These are phyloP conservation scores for Glomeris maerens DNA, from an alignment of 1,140 invertebrate genomes.

Conservation along the genomic window DNA sequence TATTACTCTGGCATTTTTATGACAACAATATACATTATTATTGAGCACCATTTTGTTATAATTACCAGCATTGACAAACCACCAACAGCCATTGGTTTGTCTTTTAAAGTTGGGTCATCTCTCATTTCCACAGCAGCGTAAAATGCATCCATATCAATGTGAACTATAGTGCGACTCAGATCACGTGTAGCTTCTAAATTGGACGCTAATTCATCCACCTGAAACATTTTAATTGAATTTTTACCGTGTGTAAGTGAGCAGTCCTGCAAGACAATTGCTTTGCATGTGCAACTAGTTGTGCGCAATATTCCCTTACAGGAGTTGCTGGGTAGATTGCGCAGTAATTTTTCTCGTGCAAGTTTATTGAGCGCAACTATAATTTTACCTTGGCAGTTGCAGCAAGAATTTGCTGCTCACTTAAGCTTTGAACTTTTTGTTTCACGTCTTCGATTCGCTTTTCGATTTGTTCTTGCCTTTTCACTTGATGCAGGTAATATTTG, in stretches of 20 bases:
- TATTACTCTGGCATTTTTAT: too few species aligned
- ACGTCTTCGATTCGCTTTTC: slow-evolving; percentile 36
- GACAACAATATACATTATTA: too few species aligned
- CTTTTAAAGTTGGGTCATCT: slow-evolving; percentile 39
- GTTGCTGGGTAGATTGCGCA: not conserved
- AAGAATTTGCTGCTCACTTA: slow-evolving; percentile 29
- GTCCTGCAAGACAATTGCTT: not conserved
- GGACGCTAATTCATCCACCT: slow-evolving; percentile 32
- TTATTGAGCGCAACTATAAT: not conserved
- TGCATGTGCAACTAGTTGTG: not conserved
- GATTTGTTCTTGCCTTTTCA: slow-evolving; percentile 31
- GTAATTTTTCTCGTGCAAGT: not conserved
- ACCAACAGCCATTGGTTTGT: slow-evolving; percentile 52
- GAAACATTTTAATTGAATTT: slow-evolving; percentile 8
- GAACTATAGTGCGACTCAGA: slow-evolving; percentile 40
- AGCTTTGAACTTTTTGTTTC: slow-evolving; percentile 21
- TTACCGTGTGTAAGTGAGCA: not conserved
- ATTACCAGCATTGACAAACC: slow-evolving; percentile 40
- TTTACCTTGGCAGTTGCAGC: slow-evolving; percentile 28
- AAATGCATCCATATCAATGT: slow-evolving; percentile 53
- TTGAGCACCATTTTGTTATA: too few species aligned
- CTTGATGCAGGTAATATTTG: slow-evolving; percentile 40
- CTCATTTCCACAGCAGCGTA: slow-evolving; percentile 51
- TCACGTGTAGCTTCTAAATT: slow-evolving; percentile 31
- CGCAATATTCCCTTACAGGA: not conserved